Conservation (phyloP, 2,113 vertebrate species). For the Lepus americanus region DNA sequence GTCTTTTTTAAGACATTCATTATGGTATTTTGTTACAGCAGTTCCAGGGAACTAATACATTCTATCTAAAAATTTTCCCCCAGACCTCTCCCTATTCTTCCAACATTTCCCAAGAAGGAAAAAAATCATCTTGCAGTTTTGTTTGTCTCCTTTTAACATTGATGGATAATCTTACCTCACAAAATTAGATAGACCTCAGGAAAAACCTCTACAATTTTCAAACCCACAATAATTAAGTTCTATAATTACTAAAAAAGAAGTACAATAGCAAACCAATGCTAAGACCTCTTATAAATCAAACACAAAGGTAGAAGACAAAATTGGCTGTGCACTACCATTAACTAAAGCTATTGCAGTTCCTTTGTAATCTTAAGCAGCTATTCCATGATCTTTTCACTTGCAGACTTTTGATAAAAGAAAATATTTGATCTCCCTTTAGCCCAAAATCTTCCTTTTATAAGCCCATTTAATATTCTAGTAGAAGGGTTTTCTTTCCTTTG, state of each 20-base stretch:
- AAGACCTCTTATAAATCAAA: slow-evolving; percentile 58
- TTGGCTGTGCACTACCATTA: slow-evolving; percentile 62
- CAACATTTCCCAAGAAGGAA: neutral
- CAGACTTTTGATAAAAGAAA: slow-evolving; percentile 82
- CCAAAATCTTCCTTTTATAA: slow-evolving; percentile 73
- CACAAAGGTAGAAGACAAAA: slow-evolving; percentile 73
- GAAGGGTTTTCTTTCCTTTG: slow-evolving; percentile 74
- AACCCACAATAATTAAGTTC: slow-evolving; percentile 65
- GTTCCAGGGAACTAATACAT: neutral
- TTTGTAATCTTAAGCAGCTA: slow-evolving; percentile 76
- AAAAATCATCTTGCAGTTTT: neutral
- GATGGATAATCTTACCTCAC: slow-evolving; percentile 52
- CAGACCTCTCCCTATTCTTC: neutral
- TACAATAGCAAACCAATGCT: slow-evolving; percentile 64
- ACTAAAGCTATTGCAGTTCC: slow-evolving; percentile 57
- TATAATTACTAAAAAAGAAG: slow-evolving; percentile 58
- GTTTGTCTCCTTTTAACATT: slow-evolving; percentile 45
- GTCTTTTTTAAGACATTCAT: neutral
- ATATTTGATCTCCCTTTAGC: slow-evolving; percentile 83
- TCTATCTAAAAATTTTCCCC: neutral
- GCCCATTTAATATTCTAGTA: slow-evolving; percentile 82
- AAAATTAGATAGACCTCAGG: slow-evolving; percentile 40
- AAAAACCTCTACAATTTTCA: slow-evolving; percentile 72
- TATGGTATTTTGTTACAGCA: neutral
- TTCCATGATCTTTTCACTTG: slow-evolving; percentile 79